These are phyloP conservation scores for Pomacea maculata DNA, from an alignment of 1,140 invertebrate genomes.

Conservation along the genomic window DNA sequence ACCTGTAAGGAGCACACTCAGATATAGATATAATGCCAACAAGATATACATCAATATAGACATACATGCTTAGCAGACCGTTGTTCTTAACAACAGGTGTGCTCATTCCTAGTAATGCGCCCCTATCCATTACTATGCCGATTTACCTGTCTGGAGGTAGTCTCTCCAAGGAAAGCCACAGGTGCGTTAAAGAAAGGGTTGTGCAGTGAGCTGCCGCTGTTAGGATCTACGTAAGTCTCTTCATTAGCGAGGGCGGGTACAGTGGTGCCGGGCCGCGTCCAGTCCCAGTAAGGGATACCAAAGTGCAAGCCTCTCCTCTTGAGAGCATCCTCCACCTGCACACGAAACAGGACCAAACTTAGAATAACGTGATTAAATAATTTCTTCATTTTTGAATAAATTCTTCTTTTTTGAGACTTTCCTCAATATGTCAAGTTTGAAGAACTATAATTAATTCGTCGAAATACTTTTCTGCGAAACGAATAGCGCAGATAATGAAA, in stretches of 20 bases:
- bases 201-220: background rate
- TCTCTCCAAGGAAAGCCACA: conserved; percentile 28
- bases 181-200: conserved; percentile 37
- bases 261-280: conserved; percentile 24
- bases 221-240: conserved; percentile 25
- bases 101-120: too few species aligned
- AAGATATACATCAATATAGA: too few species aligned
- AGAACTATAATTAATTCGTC: too few species aligned
- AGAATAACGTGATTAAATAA: too few species aligned
- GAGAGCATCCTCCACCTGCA: conserved; percentile 28
- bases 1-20: background rate
- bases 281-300: conserved; percentile 43
- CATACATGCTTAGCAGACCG: too few species aligned
- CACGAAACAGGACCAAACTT: background rate
- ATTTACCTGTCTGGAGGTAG: conserved; percentile 2
- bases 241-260: conserved; percentile 26
- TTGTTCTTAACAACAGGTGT: too few species aligned
- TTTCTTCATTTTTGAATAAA: too few species aligned
- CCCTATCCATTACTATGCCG: too few species aligned
- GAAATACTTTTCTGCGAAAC: background rate
- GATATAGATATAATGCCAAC: too few species aligned
- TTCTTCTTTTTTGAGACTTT: too few species aligned
- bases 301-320: conserved; percentile 24
- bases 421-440: too few species aligned
- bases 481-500: background rate